Conservation (phyloP, 37 sponge, comb jelly and placozoan genomes). For the Beroe ovata region DNA sequence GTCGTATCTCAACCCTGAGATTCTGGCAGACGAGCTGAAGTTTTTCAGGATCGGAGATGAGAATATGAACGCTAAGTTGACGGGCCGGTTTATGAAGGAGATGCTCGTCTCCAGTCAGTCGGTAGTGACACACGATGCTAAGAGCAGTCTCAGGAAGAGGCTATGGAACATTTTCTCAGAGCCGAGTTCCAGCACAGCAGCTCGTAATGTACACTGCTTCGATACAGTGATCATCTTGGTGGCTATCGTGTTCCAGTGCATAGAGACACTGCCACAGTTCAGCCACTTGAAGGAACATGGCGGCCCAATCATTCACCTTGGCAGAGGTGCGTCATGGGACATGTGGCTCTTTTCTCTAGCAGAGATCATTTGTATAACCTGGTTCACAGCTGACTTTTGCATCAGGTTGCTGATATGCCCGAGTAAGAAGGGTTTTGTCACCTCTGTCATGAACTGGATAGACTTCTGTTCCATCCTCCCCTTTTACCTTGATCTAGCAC, state of each 20-base stretch:
- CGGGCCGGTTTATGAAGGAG: not conserved
- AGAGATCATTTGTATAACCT: conserved; percentile 23
- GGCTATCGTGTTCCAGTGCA: conserved; percentile 16
- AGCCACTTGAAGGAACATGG: not conserved
- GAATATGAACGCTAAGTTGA: not conserved
- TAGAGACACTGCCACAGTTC: conserved; percentile 36
- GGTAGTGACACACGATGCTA: not conserved
- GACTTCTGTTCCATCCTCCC: conserved; percentile 50
- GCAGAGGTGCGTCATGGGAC: not conserved
- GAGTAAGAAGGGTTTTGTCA: not conserved
- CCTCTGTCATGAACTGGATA: conserved; percentile 7
- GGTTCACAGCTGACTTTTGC: conserved; percentile 15
- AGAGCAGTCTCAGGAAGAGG: not conserved
- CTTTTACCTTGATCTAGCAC: conserved; percentile 1
- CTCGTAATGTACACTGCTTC: not conserved
- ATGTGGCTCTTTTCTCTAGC: not conserved
- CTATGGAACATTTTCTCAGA: conserved; percentile 7
- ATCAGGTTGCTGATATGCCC: conserved; percentile 21
- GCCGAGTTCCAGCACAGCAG: not conserved
- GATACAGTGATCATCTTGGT: conserved; percentile 26
- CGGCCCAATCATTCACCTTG: not conserved
- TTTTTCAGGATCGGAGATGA: conserved; percentile 23
- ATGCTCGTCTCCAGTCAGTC: not conserved
- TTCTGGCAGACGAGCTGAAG: conserved; percentile 12
- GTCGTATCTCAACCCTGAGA: not conserved